Evolutionary conservation across 2,888 invertebrate genomes (phyloP).

Genomic region (Frankliniella fusca): DNA sequence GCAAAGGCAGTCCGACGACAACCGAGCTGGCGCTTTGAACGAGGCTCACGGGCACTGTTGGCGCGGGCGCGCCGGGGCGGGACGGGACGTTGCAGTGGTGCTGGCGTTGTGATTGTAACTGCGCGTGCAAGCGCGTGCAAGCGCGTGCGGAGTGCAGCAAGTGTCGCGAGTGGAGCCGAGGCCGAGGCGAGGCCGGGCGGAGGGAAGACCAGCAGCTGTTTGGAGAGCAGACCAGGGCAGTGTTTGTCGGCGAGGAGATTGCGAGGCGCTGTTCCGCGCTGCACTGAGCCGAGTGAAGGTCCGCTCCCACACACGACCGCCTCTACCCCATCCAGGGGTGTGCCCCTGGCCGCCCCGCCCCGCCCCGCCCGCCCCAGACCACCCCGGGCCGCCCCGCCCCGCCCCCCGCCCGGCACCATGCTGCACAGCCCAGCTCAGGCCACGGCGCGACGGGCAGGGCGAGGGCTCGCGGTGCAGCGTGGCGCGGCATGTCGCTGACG

Average conservation of each 20-base stretch:
- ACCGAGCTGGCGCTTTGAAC: no score
- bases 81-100: background rate
- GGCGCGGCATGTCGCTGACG: background rate
- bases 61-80: background rate
- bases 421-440: no score
- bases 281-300: background rate
- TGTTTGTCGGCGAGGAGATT: conserved; percentile 5
- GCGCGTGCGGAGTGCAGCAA: no score
- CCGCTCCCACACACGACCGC: background rate
- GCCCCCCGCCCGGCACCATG: background rate
- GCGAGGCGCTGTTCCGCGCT: background rate
- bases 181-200: background rate
- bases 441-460: background rate
- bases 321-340: background rate
- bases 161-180: background rate
- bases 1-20: no score
- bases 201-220: background rate
- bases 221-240: background rate
- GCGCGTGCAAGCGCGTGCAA: background rate
- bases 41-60: background rate
- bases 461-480: background rate
- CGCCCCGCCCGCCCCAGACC: background rate
- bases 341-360: background rate
- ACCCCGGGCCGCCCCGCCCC: background rate
- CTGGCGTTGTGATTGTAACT: no score